Conservation (phyloP, 2,797 vertebrate species). For the Molossus alvarezi region DNA sequence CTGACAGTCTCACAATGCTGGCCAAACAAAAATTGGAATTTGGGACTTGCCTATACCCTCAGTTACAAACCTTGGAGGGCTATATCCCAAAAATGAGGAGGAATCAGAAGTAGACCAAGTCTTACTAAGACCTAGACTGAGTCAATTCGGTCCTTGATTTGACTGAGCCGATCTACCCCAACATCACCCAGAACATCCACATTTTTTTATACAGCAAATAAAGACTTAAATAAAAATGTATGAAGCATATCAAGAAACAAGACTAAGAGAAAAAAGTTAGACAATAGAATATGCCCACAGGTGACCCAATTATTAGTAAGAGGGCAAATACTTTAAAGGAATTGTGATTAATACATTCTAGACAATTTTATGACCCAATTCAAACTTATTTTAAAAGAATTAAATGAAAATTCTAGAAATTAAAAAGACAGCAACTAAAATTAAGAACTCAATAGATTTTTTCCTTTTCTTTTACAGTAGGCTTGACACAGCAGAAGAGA, state of each 20-base stretch:
- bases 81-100: neutral
- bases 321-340: neutral
- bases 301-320: neutral
- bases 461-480: no score
- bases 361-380: neutral
- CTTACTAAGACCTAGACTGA: neutral
- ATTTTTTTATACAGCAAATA: slow-evolving; percentile 15
- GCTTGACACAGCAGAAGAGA: neutral
- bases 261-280: neutral
- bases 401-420: slow-evolving; percentile 26
- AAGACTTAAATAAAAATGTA: slow-evolving; percentile 5
- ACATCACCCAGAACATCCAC: neutral
- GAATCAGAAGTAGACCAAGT: neutral
- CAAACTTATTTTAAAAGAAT: neutral
- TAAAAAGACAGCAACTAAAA: neutral
- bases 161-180: neutral
- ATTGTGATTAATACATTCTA: neutral
- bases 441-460: no score
- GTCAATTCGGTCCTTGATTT: neutral
- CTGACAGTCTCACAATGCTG: neutral
- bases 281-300: neutral
- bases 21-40: neutral
- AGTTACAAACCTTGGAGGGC: neutral
- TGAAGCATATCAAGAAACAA: neutral
- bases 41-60: neutral